Base-by-base conservation (phyloP, 2,797 vertebrate species). In the Eremophila alpestris region DNA sequence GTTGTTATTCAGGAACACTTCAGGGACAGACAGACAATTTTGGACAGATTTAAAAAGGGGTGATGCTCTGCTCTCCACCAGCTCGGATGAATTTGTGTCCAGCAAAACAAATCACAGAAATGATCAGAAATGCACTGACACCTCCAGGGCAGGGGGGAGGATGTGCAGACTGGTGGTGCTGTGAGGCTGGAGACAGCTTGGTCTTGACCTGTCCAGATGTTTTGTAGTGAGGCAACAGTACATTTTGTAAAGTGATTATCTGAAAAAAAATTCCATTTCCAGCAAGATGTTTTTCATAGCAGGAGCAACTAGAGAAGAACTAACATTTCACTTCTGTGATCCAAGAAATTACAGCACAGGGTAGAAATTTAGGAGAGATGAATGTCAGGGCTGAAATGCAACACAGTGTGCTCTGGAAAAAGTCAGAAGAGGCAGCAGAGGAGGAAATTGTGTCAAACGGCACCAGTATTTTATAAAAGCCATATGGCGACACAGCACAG, bases 261-360 rank as follows among this genome's bases (percentile, higher is more conserved):
- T 62, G 4, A n/a, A 69, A 46, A 64, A 75, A 60, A 52, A 5
- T 3, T 16, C 52, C 15, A 34, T 75, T 89, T 62, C 55, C 51
- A 80, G 75, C 59, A 85, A 79, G 71, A 82, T 59, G 59, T 84
- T 91, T 88, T 55, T 91, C 55, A 48, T 58, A 83, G 82, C 45
- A 85, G 56, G 24, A 93, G 15, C 26, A 76, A 14, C 55, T 36
- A 40, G 26, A 59, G 59, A 46, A 88, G n/a, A 63, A 52, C 27
- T 75, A 76, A 74, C 46, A 55, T 85, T 87, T 89, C 48, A 10
- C 29, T 90, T 65, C 17, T 26, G 36, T 30, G 88, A 71, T 83
- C 83, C 79, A 95, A 95, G 71, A 82, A 94, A 89, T 94, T 87
- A 93, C 79, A 64, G 73, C 73, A 83, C 52, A 41, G 62, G 67